Evolutionary conservation across 37 sponge, comb jelly and placozoan species (phyloP).

Genomic region (Hexactinellida sp.): DNA sequence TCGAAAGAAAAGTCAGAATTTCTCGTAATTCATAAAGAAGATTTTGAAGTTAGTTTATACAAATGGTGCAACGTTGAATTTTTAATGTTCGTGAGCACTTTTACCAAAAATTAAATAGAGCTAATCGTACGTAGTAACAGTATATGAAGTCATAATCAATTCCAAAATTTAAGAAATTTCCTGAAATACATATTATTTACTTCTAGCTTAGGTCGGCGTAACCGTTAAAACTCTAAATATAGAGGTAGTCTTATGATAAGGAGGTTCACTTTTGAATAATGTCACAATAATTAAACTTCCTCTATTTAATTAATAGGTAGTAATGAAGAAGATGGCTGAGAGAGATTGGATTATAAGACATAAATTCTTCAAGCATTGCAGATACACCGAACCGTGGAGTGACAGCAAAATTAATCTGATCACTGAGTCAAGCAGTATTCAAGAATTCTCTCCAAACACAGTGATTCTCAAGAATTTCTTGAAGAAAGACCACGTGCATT

Average conservation of each 20-base stretch:
- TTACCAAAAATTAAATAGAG: no score
- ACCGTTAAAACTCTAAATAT: no score
- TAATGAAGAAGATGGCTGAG: slow-evolving; percentile 31
- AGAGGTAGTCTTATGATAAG: no score
- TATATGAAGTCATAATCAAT: no score
- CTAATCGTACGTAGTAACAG: no score
- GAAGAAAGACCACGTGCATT: slow-evolving; percentile 26
- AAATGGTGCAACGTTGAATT: no score
- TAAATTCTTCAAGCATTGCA: slow-evolving; percentile 23
- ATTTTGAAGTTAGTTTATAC: slow-evolving; percentile 43
- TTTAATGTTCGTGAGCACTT: no score
- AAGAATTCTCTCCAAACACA: slow-evolving; percentile 29
- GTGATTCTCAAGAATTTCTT: slow-evolving; percentile 45
- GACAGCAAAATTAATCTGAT: neutral
- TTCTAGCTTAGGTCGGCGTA: no score
- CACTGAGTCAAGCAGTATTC: slow-evolving; percentile 32
- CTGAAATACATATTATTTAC: no score
- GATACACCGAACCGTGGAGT: slow-evolving; percentile 27
- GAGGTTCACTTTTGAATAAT: no score
- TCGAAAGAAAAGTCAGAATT: slow-evolving; percentile 52
- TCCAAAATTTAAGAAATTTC: no score
- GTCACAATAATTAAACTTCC: neutral
- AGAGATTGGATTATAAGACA: slow-evolving; percentile 30
- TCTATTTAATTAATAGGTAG: neutral
- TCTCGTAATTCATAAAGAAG: slow-evolving; percentile 42